Base-by-base conservation (phyloP, 2,797 vertebrate genomes). In the Scolopax bukidnonensis region DNA sequence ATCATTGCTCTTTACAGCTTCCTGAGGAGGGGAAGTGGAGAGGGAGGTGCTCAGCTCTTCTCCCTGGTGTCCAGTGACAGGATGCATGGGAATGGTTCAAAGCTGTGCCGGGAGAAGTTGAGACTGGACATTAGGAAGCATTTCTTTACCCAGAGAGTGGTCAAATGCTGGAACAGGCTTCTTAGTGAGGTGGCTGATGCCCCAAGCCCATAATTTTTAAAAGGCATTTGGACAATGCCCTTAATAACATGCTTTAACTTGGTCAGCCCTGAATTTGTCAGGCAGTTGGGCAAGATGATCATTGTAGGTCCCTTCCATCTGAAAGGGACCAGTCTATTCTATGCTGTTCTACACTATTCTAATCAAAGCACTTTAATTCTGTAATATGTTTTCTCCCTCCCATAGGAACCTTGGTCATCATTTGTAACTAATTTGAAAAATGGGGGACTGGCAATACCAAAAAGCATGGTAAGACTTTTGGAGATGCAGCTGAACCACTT, bases 331-430 rank as follows among this genome's bases (percentile, higher is more conserved):
- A 8, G 30, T 45, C 51, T 51, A 16, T 74, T 24, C 15, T 74
- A 0, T 33, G 48, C 18, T 70, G 3, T 65, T 82, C 40, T 63
- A 19, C 74, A 48, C 30, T 84, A 23, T 15, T 41, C 38, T 28
- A 63, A 84, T 40, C 40, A 63, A 81, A 87, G 53, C 23, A 38
- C 12, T 82, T 60, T 1, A 51, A 82, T 70, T 76, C 33, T 53
- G 10, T 73, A 53, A 74, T 69, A 27, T 84, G 20, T 95, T 95
- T 91, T 33, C 43, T 90, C 65, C 47, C 70, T 59, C 71, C 32
- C 73, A 11, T 67, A 99, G 99, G 99, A 98, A 59, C 98, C 98
- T 10, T 98, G 97, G 98, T 97, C 98, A 16, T 99, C 99, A 30
- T 99, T 99, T 98, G 84, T 97, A 48, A 90, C 89, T 20, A 97